These are phyloP conservation scores for Cephalopterus ornatus DNA, from an alignment of 2,113 vertebrate species.

Conservation along the genomic window DNA sequence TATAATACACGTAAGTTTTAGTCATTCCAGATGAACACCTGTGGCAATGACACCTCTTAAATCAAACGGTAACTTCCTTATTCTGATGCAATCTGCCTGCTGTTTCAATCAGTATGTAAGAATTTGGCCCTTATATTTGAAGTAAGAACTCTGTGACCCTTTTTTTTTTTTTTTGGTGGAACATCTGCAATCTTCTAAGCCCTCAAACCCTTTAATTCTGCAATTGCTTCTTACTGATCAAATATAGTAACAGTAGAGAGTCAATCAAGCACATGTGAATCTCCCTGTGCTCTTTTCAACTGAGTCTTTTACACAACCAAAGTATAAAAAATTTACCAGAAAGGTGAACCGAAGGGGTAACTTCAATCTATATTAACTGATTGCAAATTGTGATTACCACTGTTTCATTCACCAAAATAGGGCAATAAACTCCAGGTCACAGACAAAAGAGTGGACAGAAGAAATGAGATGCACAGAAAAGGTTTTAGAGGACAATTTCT, in stretches of 20 bases:
- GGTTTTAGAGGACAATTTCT: background rate
- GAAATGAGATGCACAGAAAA: background rate
- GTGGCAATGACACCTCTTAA: background rate
- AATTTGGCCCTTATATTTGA: background rate
- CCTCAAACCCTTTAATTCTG: conserved; percentile 16
- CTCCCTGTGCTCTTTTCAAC: background rate
- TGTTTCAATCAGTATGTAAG: background rate
- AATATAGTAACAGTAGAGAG: conserved; percentile 8
- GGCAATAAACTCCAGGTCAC: background rate
- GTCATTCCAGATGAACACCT: background rate
- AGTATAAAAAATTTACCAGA: background rate
- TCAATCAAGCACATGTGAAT: background rate
- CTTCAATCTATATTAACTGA: conserved; percentile 12
- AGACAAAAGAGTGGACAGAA: background rate
- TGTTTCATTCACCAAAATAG: conserved; percentile 22
- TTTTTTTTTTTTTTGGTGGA: background rate
- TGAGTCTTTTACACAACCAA: background rate
- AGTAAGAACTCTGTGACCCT: background rate
- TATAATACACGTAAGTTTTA: background rate
- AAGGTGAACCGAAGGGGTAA: conserved; percentile 5
- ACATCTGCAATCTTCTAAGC: background rate
- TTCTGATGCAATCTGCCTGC: background rate
- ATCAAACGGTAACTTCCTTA: background rate
- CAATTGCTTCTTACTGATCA: conserved; percentile 49
- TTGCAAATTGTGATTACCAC: conserved; percentile 29